These are phyloP conservation scores for Epinotia nisella DNA, from an alignment of 2,888 invertebrate species.

Conservation along the genomic window DNA sequence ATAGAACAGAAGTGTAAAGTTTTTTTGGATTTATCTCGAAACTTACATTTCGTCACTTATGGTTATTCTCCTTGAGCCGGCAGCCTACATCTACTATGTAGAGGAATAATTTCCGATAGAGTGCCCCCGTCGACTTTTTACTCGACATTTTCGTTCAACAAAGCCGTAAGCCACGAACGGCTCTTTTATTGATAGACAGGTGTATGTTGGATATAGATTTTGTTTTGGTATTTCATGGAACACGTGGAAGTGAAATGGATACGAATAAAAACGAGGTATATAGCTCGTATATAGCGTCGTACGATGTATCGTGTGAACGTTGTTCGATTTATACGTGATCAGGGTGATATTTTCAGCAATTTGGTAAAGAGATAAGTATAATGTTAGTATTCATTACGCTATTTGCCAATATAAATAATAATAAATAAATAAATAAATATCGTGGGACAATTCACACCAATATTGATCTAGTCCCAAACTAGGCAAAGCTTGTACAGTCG, in stretches of 20 bases:
- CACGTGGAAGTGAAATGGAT: neutral
- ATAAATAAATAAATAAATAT: too few species aligned
- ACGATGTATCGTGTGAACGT: neutral
- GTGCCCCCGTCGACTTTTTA: conserved; percentile 24
- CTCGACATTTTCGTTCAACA: conserved; percentile 16
- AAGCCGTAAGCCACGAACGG: conserved; percentile 9
- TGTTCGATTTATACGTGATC: neutral
- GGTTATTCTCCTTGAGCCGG: too few species aligned
- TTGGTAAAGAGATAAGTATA: too few species aligned
- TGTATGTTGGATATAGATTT: conserved; percentile 25
- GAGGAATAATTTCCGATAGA: conserved; percentile 45
- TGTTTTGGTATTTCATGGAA: conserved; percentile 18
- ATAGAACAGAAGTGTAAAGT: too few species aligned
- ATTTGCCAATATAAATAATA: too few species aligned
- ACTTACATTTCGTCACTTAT: too few species aligned
- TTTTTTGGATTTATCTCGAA: too few species aligned
- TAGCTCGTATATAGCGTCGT: neutral
- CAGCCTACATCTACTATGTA: neutral
- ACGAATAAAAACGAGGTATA: neutral
- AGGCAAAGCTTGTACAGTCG: too few species aligned
- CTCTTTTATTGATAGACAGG: conserved; percentile 27
- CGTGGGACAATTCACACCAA: too few species aligned
- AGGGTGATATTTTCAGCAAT: too few species aligned
- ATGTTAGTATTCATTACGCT: too few species aligned
- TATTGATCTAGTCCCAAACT: too few species aligned